Conservation (phyloP, 2,113 vertebrate species). For the Ariopsis seemanni region DNA sequence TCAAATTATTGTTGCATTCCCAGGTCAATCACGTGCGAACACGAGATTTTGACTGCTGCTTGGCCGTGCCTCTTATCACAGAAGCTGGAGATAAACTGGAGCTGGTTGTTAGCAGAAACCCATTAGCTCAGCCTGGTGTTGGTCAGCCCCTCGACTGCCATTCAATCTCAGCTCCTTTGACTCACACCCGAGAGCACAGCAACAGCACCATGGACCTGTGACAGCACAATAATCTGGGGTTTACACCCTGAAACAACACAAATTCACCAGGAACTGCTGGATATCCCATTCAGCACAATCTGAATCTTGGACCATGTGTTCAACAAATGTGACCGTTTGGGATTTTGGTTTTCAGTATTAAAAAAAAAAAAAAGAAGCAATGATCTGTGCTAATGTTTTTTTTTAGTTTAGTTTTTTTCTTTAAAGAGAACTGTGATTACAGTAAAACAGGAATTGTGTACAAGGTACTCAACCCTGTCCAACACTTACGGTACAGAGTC, state of each 20-base stretch:
- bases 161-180: slow-evolving; percentile 46
- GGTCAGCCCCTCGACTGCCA: slow-evolving; percentile 39
- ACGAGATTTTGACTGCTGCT: slow-evolving; percentile 92
- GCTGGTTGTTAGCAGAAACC: slow-evolving; percentile 90
- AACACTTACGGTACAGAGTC: not conserved
- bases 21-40: slow-evolving; percentile 90
- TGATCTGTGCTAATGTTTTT: slow-evolving; percentile 28
- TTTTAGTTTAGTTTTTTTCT: not conserved
- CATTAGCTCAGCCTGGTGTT: slow-evolving; percentile 65
- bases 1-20: not conserved
- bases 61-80: slow-evolving; percentile 90
- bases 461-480: not conserved
- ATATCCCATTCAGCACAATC: not conserved
- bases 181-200: slow-evolving; percentile 32
- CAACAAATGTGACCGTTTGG: not conserved
- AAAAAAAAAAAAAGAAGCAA: not conserved
- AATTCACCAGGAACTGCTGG: not conserved
- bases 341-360: slow-evolving; percentile 11
- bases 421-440: not conserved
- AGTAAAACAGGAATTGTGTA: slow-evolving; percentile 14
- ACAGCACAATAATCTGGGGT: not conserved
- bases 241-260: not conserved
- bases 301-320: not conserved
- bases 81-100: slow-evolving; percentile 90
- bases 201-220: slow-evolving; percentile 52